These are phyloP conservation scores for Conistra vaccinii DNA, from an alignment of 2,888 invertebrate species.

Conservation along the genomic window DNA sequence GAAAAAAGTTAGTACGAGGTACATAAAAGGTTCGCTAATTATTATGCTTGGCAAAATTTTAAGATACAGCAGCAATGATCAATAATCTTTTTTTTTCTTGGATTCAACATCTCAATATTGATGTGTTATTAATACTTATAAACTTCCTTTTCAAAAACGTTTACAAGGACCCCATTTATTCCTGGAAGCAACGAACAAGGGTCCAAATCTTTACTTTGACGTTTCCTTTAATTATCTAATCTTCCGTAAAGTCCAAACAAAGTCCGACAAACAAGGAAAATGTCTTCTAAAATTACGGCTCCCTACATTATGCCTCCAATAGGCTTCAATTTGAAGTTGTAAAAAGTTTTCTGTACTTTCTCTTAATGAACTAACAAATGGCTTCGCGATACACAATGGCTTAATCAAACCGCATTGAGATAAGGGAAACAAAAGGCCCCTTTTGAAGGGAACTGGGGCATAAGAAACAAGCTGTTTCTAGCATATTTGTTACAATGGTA, in stretches of 20 bases:
- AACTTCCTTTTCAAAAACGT: background rate
- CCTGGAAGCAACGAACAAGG: constrained; percentile 23
- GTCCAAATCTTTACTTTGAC: constrained; percentile 25
- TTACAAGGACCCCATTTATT: constrained; percentile 7
- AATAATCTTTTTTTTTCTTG: background rate
- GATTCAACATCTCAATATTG: background rate
- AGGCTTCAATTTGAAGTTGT: constrained; percentile 63
- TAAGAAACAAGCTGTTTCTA: constrained; percentile 20
- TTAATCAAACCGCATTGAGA: constrained; percentile 86
- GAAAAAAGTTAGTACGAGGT: background rate
- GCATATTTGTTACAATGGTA: background rate
- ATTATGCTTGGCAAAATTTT: background rate
- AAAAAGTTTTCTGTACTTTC: constrained; percentile 67
- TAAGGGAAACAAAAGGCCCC: constrained; percentile 84
- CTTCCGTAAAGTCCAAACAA: constrained; percentile 47
- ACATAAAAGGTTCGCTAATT: background rate
- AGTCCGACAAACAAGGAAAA: constrained; percentile 56
- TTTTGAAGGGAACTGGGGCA: constrained; percentile 52
- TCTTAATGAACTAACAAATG: constrained; percentile 83
- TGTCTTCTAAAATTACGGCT: constrained; percentile 49
- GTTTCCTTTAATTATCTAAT: constrained; percentile 57
- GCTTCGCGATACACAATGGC: constrained; percentile 84
- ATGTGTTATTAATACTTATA: background rate
- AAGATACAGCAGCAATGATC: background rate
- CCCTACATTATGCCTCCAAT: constrained; percentile 52